Evolutionary conservation across 1,140 invertebrate genomes (phyloP), one percentile per base, ranked within the genome.

Genomic region (Yoshiicerus persimilis): DNA sequence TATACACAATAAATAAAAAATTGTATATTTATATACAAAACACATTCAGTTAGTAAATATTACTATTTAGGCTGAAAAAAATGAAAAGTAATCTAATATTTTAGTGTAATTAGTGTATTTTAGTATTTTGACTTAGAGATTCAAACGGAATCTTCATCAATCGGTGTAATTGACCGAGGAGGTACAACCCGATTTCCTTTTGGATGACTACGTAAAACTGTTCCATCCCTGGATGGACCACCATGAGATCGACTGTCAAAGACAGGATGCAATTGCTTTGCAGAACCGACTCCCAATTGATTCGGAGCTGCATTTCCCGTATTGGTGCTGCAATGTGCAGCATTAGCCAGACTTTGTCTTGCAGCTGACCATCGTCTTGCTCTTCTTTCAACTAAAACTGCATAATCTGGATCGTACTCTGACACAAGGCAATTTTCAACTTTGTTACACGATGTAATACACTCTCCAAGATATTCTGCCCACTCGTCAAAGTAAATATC

Each of bases 391-490:
- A 84, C 83, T n/a, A 84, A 20, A 89, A 96, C 94, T 87, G 95
- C 80, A 86, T 88, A 88, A 23, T 90, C 87, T 77, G 70, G 87
- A 23, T 91, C 87, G 32, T 89, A 88, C 32, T 87, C 88, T 9
- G 86, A 86, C 9, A 86, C 77, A 4, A 91, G 85, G 47, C 85
- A 89, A 75, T 89, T 89, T 23, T 88, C 88, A 91, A 96, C 96
- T 94, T 97, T 97, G 93, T 97, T 96, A 92, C 96, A 97, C 32
- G 96, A 97, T 80, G 96, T 97, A 91, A 97, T 97, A 92, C 96
- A 96, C 91, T 97, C 96, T 27, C 95, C 95, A 86, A 96, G 96
- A 89, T 96, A 96, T 90, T 97, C 96, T 62, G 88, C 90, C 90
- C 96, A 93, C 90, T 96, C 96, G 88, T 96, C 96, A 4, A 97